phyloP scores from a whole-genome alignment of 2,797 vertebrate species.

The Pseudotriccus pelzelni region DNA sequence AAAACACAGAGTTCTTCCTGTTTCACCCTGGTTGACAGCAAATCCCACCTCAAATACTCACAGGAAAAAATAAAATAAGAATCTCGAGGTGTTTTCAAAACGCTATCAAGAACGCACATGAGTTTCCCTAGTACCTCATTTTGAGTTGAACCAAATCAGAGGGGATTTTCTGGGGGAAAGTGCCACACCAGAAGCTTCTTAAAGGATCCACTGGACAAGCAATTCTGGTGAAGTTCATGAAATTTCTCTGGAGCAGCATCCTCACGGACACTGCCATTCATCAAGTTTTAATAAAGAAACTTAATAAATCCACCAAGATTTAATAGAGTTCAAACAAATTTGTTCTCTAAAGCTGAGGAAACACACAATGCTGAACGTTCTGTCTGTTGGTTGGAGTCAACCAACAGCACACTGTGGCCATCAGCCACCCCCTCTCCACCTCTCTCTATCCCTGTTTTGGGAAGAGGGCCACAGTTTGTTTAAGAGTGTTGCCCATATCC shows the following conservation, averaged over 20 bases:
- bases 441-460: neutral
- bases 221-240: neutral
- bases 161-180: neutral
- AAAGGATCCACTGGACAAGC: neutral
- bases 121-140: neutral
- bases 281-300: neutral
- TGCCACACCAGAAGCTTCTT: neutral
- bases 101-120: fast-evolving
- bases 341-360: neutral
- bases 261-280: fast-evolving
- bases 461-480: neutral
- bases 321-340: neutral
- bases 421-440: fast-evolving
- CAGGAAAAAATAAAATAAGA: neutral
- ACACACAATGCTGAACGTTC: fast-evolving
- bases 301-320: neutral
- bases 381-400: neutral
- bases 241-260: neutral
- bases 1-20: neutral
- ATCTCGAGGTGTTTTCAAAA: neutral
- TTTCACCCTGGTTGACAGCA: neutral
- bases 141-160: neutral
- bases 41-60: neutral
- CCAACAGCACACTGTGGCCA: fast-evolving
- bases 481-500: fast-evolving